Evolutionary conservation across 2,797 vertebrate genomes (phyloP), one percentile per base, ranked within the genome.

Genomic region (Falco naumanni): DNA sequence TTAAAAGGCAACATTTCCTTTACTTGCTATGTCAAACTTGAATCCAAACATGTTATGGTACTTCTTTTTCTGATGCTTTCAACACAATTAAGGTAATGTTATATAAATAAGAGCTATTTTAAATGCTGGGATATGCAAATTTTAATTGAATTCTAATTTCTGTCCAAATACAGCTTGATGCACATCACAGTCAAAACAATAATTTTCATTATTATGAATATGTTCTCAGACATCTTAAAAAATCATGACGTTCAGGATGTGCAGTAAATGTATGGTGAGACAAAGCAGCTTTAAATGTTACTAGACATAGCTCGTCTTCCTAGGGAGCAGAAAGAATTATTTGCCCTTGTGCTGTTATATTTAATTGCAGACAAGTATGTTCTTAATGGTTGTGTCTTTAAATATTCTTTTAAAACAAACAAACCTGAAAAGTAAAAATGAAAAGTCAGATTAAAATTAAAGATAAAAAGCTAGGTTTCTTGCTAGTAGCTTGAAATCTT

Each of bases 61-160:
- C 19, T 72, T 82, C 15, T 59, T 94, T 76, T 82, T 95, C 65
- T 82, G 33, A 33, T 69, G 43, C 26, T 79, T 94, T 94, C 41
- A 74, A 70, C 56, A 82, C 28, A 74, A 39, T 54, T 75, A 69
- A 85, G 11, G 18, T 84, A 31, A 3, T 70, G 91, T 78, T 80
- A 65, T 50, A 70, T 74, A 70, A 50, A 56, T 53, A 56, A 70
- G n/a, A 89, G 24, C 48, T 95, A 61, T 80, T 96, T 87, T 50
- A 93, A 95, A 84, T 92, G 33, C 59, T 91, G 56, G 16, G 11
- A 64, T 89, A 33, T 26, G n/a, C 8, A 50, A 5, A 41, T 96
- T 95, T 94, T 87, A 83, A 74, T 91, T 77, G 20, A 92, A 85
- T 95, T 70, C 48, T 50, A 22, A 57, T 95, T 92, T 84, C 56